These are phyloP conservation scores for Eupeodes luniger DNA, from an alignment of 2,888 invertebrate genomes.

Conservation along the genomic window DNA sequence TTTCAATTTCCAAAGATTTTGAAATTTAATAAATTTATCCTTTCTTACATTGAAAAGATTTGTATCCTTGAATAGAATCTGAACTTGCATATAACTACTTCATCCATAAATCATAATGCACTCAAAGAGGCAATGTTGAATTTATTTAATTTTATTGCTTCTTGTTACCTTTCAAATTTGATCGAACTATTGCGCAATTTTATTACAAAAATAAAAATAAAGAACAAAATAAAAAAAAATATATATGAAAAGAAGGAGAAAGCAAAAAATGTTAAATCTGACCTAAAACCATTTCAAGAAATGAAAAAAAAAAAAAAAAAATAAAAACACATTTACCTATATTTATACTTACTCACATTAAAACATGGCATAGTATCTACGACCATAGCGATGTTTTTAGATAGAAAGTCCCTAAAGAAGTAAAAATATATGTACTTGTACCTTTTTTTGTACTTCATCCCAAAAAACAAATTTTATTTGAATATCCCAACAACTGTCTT, in stretches of 20 bases:
- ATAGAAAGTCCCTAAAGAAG: constrained; percentile 16
- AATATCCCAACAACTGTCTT: constrained; percentile 21
- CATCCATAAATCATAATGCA: neutral
- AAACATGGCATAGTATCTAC: neutral
- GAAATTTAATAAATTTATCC: neutral
- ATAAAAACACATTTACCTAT: neutral
- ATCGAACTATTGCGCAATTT: constrained; percentile 36
- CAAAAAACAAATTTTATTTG: constrained; percentile 35
- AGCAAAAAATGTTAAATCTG: constrained; percentile 26
- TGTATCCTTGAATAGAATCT: neutral
- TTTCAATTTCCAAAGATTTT: no score
- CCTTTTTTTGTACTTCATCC: neutral
- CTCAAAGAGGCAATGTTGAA: constrained; percentile 15
- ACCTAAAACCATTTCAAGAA: constrained; percentile 39
- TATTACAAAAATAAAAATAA: neutral
- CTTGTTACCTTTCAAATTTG: constrained; percentile 17
- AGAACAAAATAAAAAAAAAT: constrained; percentile 12
- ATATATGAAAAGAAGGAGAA: neutral
- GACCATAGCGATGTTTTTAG: neutral
- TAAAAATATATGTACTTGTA: neutral
- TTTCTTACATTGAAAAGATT: neutral
- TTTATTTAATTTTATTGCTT: constrained; percentile 22
- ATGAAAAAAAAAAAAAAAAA: constrained; percentile 15
- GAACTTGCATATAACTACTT: neutral
- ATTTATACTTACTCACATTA: neutral